Base-by-base conservation (phyloP, 2,888 invertebrate species). In the Phengaris arion region DNA sequence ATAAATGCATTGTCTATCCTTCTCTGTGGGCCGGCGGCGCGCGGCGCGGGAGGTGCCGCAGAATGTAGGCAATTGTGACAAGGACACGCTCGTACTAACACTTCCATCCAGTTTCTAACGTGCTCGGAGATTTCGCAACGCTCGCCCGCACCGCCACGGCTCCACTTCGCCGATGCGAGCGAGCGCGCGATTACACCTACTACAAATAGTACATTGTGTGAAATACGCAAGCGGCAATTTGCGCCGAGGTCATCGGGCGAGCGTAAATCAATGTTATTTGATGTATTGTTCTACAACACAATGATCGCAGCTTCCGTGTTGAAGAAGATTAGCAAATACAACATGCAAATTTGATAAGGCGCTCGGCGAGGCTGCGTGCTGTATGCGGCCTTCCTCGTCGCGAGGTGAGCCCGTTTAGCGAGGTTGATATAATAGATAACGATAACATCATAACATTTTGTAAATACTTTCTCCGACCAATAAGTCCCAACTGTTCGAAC, bases 41-140 rank as follows among this genome's bases (percentile, higher is more conserved):
- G 88, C 86, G 89, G 85, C 87, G 87, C 83, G 87, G 84, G 85
- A 86, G 87, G 85, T 84, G 85, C 87, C 87, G 85, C 87, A 89
- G 91, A 93, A 93, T 93, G 93, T 93, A 92, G 93, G 93, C 93
- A 93, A 93, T 88, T 92, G 92, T 93, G 93, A 93, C 93, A 93
- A 93, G 93, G 93, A 92, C 93, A 92, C 91, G 90, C 93, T 91
- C 91, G 93, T 91, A 92, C 92, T 88, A 92, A 89, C 90, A 92
- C 91, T 92, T 91, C 93, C 92, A 93, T 92, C 92, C 90, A 93
- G 93, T 93, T 93, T 92, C 92, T 92, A 93, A 92, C 89, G 88
- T 88, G 90, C 87, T 89, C 86, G 89, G 86, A 87, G 86, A 87
- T 92, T 92, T 92, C 92, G 91, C 90, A 92, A 92, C 86, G 75